Conservation (phyloP, 2,797 vertebrate species). For the Melanotaenia pygmaea region DNA sequence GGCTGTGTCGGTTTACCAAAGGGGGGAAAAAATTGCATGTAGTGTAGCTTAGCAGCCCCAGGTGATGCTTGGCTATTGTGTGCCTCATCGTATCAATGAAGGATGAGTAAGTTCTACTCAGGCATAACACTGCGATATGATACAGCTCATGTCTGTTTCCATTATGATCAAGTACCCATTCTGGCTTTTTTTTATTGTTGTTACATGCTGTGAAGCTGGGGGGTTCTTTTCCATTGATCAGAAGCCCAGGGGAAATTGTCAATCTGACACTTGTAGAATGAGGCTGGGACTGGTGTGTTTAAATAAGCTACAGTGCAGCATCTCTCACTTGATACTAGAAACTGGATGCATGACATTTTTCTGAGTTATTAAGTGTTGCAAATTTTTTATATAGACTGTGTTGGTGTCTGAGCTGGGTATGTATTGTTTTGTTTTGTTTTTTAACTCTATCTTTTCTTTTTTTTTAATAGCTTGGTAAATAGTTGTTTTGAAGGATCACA, state of each 20-base stretch:
- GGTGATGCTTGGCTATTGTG: slow-evolving; percentile 35
- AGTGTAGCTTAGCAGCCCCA: slow-evolving; percentile 31
- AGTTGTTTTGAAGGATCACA: neutral
- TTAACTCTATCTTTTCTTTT: neutral
- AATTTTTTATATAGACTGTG: neutral
- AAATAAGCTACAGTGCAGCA: slow-evolving; percentile 40
- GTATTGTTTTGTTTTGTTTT: neutral
- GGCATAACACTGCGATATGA: slow-evolving; percentile 60
- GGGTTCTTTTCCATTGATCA: slow-evolving; percentile 65
- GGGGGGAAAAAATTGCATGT: slow-evolving; percentile 5
- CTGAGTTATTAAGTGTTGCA: neutral
- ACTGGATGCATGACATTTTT: neutral
- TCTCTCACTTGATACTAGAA: slow-evolving; percentile 28
- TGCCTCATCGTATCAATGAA: slow-evolving; percentile 65
- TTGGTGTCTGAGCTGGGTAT: neutral
- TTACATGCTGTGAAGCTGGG: slow-evolving; percentile 31
- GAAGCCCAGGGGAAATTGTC: slow-evolving; percentile 44
- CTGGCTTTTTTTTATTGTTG: slow-evolving; percentile 53
- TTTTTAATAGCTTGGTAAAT: neutral
- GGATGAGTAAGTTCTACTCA: slow-evolving; percentile 64
- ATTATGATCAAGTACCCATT: slow-evolving; percentile 61
- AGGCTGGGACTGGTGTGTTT: slow-evolving; percentile 5
- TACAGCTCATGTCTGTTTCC: slow-evolving; percentile 53
- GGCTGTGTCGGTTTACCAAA: slow-evolving; percentile 10
- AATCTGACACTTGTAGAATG: slow-evolving; percentile 32